phyloP scores from a whole-genome alignment of 2,888 invertebrate species.

The Mycogona germanica region DNA sequence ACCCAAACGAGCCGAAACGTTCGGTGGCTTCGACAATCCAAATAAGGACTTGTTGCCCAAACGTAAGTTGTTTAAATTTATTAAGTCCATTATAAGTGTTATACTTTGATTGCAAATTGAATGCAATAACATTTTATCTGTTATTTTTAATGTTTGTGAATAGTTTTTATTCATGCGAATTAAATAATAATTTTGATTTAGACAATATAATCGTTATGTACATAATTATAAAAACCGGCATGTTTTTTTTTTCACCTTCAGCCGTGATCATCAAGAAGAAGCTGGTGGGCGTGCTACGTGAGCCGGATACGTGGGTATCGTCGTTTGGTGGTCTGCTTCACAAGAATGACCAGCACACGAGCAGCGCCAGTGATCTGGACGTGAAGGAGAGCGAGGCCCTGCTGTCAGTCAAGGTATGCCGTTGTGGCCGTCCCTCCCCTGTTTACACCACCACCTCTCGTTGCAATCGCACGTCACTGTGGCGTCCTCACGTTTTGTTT shows the following conservation, averaged over 20 bases:
- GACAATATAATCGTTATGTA: background rate
- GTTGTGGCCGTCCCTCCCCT: too few relatives aligned
- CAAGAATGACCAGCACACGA: conserved; percentile 13
- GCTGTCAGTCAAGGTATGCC: conserved; percentile 16
- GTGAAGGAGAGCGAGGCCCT: conserved; percentile 12
- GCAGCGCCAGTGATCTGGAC: conserved; percentile 17
- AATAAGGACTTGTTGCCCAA: conserved; percentile 24
- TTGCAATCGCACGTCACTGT: too few relatives aligned
- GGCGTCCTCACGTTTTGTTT: too few relatives aligned
- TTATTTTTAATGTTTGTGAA: too few relatives aligned
- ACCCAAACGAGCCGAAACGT: conserved; percentile 89
- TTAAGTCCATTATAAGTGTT: too few relatives aligned
- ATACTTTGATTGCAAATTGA: too few relatives aligned
- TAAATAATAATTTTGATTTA: too few relatives aligned
- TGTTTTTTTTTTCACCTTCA: too few relatives aligned
- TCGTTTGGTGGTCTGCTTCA: conserved; percentile 8
- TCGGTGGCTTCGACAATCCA: conserved; percentile 74
- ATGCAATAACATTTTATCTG: too few relatives aligned
- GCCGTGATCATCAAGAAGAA: conserved; percentile 17
- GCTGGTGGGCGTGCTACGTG: background rate
- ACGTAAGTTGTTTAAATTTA: too few relatives aligned
- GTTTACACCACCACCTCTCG: too few relatives aligned
- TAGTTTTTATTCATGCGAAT: too few relatives aligned
- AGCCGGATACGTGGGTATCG: conserved; percentile 10
- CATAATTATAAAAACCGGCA: background rate